Evolutionary conservation across 2,113 vertebrate species (phyloP).

Genomic region (Girardinichthys multiradiatus): DNA sequence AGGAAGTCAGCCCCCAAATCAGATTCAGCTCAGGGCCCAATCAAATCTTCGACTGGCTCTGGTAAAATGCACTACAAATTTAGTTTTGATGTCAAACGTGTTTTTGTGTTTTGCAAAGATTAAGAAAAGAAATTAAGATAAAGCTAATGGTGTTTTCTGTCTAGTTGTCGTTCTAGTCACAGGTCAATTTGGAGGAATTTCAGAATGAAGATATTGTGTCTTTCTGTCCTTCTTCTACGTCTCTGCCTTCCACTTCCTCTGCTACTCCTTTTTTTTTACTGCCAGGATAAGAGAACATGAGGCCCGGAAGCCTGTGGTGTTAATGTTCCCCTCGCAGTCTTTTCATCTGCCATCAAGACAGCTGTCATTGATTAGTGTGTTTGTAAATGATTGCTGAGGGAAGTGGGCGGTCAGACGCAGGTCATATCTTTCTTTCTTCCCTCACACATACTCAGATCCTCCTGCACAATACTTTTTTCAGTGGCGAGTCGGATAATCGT

Average conservation of each 20-base stretch:
- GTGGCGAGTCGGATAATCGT: not conserved
- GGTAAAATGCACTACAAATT: not conserved
- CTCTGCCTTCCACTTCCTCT: slow-evolving; percentile 23
- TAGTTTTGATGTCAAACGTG: not conserved
- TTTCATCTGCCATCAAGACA: slow-evolving; percentile 73
- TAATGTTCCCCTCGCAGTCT: slow-evolving; percentile 65
- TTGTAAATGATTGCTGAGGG: slow-evolving; percentile 66
- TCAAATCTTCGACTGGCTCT: too few relatives aligned
- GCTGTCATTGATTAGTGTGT: slow-evolving; percentile 76
- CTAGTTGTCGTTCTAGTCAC: not conserved
- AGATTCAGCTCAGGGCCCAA: too few relatives aligned
- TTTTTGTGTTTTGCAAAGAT: not conserved
- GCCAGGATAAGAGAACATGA: slow-evolving; percentile 53
- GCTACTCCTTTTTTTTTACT: slow-evolving; percentile 34
- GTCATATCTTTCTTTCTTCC: slow-evolving; percentile 51
- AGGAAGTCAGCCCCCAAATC: not conserved
- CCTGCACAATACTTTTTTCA: not conserved
- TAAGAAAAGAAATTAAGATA: not conserved
- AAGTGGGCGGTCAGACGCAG: slow-evolving; percentile 73
- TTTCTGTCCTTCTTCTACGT: slow-evolving; percentile 16
- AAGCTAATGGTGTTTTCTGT: too few relatives aligned
- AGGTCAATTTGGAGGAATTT: slow-evolving; percentile 2
- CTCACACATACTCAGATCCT: slow-evolving; percentile 6
- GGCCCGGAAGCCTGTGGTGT: slow-evolving; percentile 70
- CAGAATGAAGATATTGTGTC: not conserved